phyloP scores from a whole-genome alignment of 2,797 vertebrate genomes.

The Fringilla coelebs region DNA sequence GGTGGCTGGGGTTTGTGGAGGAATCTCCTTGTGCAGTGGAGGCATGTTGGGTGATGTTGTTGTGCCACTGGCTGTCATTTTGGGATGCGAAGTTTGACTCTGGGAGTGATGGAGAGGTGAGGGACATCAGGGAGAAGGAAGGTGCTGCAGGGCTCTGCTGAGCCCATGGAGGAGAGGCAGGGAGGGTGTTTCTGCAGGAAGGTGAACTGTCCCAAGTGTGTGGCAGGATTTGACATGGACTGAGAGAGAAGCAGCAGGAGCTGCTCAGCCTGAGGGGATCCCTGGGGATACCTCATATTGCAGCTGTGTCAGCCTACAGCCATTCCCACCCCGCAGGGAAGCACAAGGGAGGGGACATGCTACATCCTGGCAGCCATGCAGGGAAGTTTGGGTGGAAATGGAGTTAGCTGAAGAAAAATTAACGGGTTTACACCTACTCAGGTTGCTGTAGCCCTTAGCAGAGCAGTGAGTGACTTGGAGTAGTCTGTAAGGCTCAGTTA shows the following conservation, averaged over 20 bases:
- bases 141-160: not conserved
- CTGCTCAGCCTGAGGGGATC: not conserved
- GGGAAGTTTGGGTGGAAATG: not conserved
- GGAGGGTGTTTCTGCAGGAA: not conserved
- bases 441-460: not conserved
- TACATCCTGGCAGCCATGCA: not conserved
- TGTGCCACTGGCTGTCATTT: not conserved
- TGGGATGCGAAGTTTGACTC: not conserved
- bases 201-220: not conserved
- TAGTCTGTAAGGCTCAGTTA: not conserved
- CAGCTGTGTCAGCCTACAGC: not conserved
- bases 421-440: not conserved
- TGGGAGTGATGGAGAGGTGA: not conserved
- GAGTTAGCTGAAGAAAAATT: not conserved
- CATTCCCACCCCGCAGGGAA: not conserved
- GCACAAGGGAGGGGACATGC: not conserved
- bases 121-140: not conserved
- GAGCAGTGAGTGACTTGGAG: not conserved
- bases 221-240: not conserved
- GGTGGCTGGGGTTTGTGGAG: not conserved
- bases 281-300: not conserved
- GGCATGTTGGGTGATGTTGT: fast-evolving
- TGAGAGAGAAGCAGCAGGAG: not conserved
- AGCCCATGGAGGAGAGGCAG: not conserved
- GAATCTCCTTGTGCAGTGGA: fast-evolving